Percentiles rank a stretch among this genome's conserved stretches.
Evolutionary conservation across 2,113 vertebrate species (phyloP).

Genomic region (Alaudala cheleensis): DNA sequence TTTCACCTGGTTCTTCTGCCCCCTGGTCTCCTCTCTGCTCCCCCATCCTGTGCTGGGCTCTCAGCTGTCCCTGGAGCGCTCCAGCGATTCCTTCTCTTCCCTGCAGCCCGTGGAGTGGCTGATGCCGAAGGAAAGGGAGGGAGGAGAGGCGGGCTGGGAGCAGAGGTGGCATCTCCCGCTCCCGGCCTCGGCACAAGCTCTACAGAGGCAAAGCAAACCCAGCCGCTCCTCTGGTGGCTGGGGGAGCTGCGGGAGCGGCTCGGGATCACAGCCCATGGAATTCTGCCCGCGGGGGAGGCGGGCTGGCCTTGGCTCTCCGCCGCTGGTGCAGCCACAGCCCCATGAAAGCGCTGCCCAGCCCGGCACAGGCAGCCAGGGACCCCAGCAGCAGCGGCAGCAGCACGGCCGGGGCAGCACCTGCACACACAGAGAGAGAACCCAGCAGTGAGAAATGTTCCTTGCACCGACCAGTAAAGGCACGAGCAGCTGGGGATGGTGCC

Average conservation of each 20-base stretch:
- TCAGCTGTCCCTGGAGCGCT: background rate
- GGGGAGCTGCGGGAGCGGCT: background rate
- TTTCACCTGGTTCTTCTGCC: background rate
- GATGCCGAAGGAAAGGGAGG: background rate
- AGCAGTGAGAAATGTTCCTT: background rate
- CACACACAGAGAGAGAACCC: background rate
- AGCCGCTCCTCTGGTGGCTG: background rate
- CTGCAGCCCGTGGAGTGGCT: background rate
- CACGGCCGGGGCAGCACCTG: slow-evolving; percentile 8
- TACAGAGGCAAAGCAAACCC: background rate
- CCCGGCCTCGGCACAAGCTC: background rate
- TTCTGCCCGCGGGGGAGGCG: accelerated
- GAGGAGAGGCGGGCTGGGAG: background rate
- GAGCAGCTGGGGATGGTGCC: background rate
- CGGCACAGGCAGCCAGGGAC: background rate
- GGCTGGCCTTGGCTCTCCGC: background rate
- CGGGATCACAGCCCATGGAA: background rate
- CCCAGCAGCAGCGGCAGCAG: slow-evolving; percentile 28
- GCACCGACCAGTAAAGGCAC: background rate
- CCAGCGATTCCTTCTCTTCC: background rate
- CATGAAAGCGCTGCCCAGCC: background rate
- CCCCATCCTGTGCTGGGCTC: background rate
- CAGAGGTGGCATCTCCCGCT: background rate
- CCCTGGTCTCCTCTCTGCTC: background rate
- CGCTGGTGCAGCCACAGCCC: slow-evolving; percentile 36